Evolutionary conservation across 2,888 invertebrate species (phyloP).

Genomic region (Patella depressa): DNA sequence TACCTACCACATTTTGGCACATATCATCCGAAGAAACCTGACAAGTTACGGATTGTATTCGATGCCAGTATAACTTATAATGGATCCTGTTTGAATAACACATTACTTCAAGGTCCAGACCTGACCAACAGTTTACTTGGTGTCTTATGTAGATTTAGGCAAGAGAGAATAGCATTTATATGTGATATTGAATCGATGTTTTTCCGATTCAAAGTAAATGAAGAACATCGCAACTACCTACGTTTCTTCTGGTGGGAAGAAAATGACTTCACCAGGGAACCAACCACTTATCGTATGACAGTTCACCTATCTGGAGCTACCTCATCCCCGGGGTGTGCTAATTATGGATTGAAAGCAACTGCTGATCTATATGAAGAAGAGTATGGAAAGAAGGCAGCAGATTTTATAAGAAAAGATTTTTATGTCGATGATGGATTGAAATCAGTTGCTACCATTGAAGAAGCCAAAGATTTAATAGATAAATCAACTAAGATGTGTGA

Average conservation of each 20-base stretch:
- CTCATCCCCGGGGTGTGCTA: constrained; percentile 13
- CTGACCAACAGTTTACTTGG: constrained; percentile 43
- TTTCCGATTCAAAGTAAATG: constrained; percentile 31
- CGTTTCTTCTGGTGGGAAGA: constrained; percentile 39
- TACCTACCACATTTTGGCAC: constrained; percentile 41
- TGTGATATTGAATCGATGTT: constrained; percentile 39
- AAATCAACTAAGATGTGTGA: constrained; percentile 18
- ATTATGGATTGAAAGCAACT: constrained; percentile 2
- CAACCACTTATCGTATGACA: constrained; percentile 9
- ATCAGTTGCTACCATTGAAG: constrained; percentile 21
- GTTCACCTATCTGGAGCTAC: constrained; percentile 16
- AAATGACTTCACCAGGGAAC: neutral
- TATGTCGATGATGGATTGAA: constrained; percentile 34
- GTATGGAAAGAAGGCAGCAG: neutral
- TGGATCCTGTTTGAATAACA: constrained; percentile 35
- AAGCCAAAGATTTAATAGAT: constrained; percentile 19
- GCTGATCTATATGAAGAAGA: constrained; percentile 1
- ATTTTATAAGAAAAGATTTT: constrained; percentile 24
- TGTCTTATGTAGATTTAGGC: constrained; percentile 37
- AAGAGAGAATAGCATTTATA: constrained; percentile 37
- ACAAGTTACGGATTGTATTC: constrained; percentile 34
- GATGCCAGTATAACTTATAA: constrained; percentile 34
- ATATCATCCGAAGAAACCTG: constrained; percentile 33
- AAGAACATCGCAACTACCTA: constrained; percentile 29
- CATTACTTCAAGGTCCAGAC: constrained; percentile 42